Evolutionary conservation across 2,113 vertebrate genomes (phyloP).

Genomic region (Myotis davidii): DNA sequence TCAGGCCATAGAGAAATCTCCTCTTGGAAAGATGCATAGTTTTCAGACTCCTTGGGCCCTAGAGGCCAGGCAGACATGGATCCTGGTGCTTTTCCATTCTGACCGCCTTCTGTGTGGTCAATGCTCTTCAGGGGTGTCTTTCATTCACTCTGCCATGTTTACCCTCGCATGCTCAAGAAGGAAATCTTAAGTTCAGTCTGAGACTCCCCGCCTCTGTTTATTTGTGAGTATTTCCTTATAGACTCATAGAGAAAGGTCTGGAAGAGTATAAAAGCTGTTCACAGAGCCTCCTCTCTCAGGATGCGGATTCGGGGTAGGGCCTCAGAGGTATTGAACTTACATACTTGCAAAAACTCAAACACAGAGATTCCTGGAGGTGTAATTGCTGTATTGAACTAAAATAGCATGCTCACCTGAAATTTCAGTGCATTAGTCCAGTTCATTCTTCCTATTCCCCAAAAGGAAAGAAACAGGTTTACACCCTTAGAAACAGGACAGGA

Average conservation of each 20-base stretch:
- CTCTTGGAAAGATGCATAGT: background rate
- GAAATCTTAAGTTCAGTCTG: background rate
- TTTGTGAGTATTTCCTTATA: background rate
- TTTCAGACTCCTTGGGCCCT: background rate
- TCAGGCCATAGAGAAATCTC: background rate
- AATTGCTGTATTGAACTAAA: background rate
- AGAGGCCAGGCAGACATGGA: background rate
- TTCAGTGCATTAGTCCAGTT: background rate
- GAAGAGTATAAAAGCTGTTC: background rate
- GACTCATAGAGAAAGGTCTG: constrained; percentile 2
- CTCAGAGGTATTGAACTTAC: background rate
- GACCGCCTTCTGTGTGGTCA: background rate
- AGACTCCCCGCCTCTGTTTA: background rate
- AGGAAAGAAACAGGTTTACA: background rate
- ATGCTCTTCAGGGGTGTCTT: background rate
- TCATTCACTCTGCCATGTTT: background rate
- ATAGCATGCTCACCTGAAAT: background rate
- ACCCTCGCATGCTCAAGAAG: background rate
- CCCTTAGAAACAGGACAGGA: background rate
- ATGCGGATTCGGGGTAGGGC: background rate
- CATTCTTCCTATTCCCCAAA: background rate
- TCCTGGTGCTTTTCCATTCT: background rate
- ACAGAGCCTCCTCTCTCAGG: background rate
- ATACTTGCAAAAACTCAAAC: background rate
- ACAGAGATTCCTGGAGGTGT: background rate